These are phyloP conservation scores for Temnothorax nylanderi DNA, from an alignment of 1,140 invertebrate species.

Conservation along the genomic window DNA sequence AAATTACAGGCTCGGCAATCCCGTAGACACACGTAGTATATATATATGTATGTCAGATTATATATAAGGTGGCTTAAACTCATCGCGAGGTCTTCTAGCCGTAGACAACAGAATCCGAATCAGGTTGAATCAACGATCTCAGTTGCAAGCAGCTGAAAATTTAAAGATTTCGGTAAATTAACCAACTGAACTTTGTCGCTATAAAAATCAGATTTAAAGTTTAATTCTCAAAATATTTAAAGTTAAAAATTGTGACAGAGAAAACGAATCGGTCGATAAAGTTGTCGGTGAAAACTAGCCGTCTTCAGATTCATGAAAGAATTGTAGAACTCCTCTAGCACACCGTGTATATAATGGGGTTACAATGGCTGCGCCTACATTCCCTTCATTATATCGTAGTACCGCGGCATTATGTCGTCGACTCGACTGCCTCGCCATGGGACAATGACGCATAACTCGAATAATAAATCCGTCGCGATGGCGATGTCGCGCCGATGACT, in stretches of 20 bases:
- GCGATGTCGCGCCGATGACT: constrained; percentile 37
- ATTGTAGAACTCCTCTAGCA: background rate
- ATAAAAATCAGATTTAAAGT: background rate
- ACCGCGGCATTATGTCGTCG: constrained; percentile 61
- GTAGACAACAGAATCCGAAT: background rate
- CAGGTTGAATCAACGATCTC: too few relatives aligned
- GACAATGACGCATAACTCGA: constrained; percentile 62
- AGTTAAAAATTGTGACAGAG: background rate
- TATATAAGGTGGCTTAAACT: constrained; percentile 18
- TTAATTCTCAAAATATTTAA: background rate
- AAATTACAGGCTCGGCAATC: constrained; percentile 65
- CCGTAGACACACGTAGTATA: constrained; percentile 19
- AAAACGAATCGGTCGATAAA: background rate
- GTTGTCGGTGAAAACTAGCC: background rate
- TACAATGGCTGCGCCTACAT: constrained; percentile 45
- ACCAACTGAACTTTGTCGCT: background rate
- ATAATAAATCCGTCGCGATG: constrained; percentile 56
- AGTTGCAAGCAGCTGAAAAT: background rate
- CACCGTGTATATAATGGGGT: constrained; percentile 18
- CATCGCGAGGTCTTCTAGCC: background rate
- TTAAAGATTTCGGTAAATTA: background rate
- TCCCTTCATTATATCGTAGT: constrained; percentile 57
- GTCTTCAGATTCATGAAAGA: background rate
- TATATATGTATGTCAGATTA: constrained; percentile 21
- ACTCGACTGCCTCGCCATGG: constrained; percentile 18